A percentile compares a stretch with the other conserved stretches of the same genome.
Conservation (phyloP, 2,113 vertebrate species). For the Hemiprocne comata region DNA sequence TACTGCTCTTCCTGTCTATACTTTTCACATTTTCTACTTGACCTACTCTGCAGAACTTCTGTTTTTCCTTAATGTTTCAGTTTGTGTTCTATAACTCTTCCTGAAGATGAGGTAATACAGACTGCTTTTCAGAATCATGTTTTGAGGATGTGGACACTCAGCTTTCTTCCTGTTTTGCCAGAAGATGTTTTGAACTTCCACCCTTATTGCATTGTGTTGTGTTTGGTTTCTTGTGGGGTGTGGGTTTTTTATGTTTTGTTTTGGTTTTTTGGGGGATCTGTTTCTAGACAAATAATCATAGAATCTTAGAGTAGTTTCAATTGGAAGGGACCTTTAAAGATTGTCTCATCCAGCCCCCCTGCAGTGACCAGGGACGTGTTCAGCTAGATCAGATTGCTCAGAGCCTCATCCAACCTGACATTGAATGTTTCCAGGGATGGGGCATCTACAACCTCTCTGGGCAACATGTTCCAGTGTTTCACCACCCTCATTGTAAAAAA, state of each 20-base stretch:
- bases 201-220: neutral
- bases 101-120: neutral
- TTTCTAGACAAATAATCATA: neutral
- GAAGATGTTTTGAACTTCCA: neutral
- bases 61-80: neutral
- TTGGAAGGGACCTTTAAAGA: neutral
- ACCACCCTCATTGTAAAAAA: neutral
- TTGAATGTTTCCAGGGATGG: neutral
- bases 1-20: neutral
- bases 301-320: neutral
- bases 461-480: neutral
- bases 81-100: neutral
- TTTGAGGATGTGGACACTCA: neutral
- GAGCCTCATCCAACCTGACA: neutral
- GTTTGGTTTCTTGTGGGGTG: too few relatives aligned
- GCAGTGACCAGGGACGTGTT: neutral
- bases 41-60: neutral
- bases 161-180: neutral
- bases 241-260: neutral
- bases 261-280: neutral
- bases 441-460: too few relatives aligned
- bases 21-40: neutral
- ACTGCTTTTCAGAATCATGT: neutral
- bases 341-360: neutral
- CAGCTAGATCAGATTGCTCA: neutral